Conservation (phyloP, 2,888 invertebrate genomes). For the Drosophila pseudotalamancana region DNA sequence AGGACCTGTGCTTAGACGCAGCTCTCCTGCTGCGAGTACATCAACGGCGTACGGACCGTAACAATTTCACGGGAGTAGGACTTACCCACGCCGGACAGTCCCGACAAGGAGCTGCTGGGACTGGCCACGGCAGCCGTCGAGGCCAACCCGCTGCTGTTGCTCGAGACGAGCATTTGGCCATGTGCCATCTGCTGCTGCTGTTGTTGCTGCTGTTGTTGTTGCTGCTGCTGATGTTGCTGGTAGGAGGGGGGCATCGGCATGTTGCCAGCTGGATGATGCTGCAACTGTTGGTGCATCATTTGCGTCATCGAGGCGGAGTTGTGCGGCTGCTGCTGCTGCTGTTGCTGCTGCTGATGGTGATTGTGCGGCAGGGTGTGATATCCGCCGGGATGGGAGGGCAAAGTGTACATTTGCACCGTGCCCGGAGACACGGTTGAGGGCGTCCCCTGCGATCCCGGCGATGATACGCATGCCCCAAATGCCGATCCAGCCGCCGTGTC, state of each 20-base stretch:
- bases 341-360: conserved; percentile 78
- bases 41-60: conserved; percentile 88
- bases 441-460: conserved; percentile 82
- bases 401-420: conserved; percentile 83
- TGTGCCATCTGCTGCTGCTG: conserved; percentile 68
- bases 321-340: conserved; percentile 68
- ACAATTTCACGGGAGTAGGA: conserved; percentile 87
- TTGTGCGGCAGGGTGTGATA: conserved; percentile 84
- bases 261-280: conserved; percentile 69
- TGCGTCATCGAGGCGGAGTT: conserved; percentile 81
- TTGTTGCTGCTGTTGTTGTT: conserved; percentile 67
- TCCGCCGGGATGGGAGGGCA: conserved; percentile 83
- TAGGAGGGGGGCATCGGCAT: conserved; percentile 81
- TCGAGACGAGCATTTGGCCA: conserved; percentile 81
- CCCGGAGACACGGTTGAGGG: conserved; percentile 84
- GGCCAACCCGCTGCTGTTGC: conserved; percentile 79
- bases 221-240: conserved; percentile 81
- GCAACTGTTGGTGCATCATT: conserved; percentile 73
- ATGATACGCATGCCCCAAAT: conserved; percentile 85
- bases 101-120: conserved; percentile 82
- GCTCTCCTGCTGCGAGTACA: conserved; percentile 89
- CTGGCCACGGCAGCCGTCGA: conserved; percentile 82
- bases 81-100: conserved; percentile 83
- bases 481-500: conserved; percentile 71
- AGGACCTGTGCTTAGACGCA: conserved; percentile 86